Evolutionary conservation across 1,140 invertebrate species (phyloP).

Genomic region (Patella vulgata): DNA sequence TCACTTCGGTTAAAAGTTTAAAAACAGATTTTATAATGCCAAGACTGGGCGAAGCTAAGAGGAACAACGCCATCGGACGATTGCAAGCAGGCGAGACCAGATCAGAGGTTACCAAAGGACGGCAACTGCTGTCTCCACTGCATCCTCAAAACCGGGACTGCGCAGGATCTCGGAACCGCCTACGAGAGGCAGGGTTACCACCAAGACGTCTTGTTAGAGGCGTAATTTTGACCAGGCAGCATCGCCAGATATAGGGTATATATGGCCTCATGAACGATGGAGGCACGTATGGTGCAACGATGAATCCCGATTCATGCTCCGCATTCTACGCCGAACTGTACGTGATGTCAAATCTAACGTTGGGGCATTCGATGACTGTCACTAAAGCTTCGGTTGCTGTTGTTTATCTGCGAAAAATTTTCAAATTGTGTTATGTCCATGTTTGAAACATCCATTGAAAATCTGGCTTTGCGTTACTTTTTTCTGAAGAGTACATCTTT

Average conservation of each 20-base stretch:
- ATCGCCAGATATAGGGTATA: slow-evolving; percentile 4
- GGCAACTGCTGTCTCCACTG: slow-evolving; percentile 9
- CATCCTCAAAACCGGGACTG: slow-evolving; percentile 7
- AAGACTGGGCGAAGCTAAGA: too few species aligned
- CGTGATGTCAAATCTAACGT: too few species aligned
- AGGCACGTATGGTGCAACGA: slow-evolving; percentile 22
- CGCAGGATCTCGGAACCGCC: slow-evolving; percentile 17
- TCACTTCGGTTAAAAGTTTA: too few species aligned
- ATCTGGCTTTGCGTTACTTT: too few species aligned
- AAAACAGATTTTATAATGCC: too few species aligned
- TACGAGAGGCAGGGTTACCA: slow-evolving; percentile 4
- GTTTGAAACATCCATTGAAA: too few species aligned
- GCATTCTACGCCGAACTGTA: too few species aligned
- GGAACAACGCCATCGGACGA: slow-evolving; percentile 17
- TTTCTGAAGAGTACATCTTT: too few species aligned
- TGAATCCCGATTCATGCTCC: slow-evolving; percentile 12
- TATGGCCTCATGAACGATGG: slow-evolving; percentile 11
- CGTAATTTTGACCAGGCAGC: slow-evolving; percentile 9
- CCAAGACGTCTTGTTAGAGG: slow-evolving; percentile 7
- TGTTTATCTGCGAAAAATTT: too few species aligned
- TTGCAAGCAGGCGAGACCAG: slow-evolving; percentile 16
- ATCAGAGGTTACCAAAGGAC: slow-evolving; percentile 7
- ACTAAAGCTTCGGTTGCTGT: too few species aligned
- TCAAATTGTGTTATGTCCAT: too few species aligned
- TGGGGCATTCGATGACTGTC: too few species aligned